Conservation (phyloP, 2,113 vertebrate species). For the Oxyruncus cristatus region DNA sequence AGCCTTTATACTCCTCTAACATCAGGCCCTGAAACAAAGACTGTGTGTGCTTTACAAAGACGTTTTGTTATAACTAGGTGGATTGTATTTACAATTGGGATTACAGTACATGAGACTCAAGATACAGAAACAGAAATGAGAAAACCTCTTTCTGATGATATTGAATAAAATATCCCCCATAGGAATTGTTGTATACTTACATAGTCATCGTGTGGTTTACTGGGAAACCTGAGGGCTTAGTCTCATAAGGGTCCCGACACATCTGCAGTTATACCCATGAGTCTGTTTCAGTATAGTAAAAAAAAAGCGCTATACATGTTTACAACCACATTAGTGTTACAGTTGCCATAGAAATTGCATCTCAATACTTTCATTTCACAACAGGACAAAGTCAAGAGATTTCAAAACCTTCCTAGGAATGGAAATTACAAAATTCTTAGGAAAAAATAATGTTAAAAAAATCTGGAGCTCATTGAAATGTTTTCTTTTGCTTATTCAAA, state of each 20-base stretch:
- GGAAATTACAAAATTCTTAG: background rate
- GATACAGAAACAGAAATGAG: slow-evolving; percentile 35
- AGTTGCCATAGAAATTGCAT: background rate
- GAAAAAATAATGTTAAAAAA: background rate
- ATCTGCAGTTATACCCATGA: background rate
- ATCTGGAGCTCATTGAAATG: background rate
- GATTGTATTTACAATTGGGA: slow-evolving; percentile 54
- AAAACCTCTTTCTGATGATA: slow-evolving; percentile 20
- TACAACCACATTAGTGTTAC: background rate
- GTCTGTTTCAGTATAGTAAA: background rate
- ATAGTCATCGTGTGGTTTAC: background rate
- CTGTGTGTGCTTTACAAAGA: slow-evolving; percentile 54
- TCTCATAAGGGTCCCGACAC: background rate
- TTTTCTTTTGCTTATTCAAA: slow-evolving; percentile 11
- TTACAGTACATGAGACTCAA: slow-evolving; percentile 27
- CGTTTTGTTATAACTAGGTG: slow-evolving; percentile 45
- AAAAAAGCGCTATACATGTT: background rate
- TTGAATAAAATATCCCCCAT: background rate
- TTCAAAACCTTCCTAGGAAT: slow-evolving; percentile 1
- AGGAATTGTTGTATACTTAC: background rate
- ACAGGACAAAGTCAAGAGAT: background rate
- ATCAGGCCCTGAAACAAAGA: slow-evolving; percentile 48
- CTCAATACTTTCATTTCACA: background rate
- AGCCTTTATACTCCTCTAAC: slow-evolving; percentile 35
- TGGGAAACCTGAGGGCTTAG: background rate